Evolutionary conservation across 2,888 invertebrate genomes (phyloP).

Genomic region (Junonia oenone): DNA sequence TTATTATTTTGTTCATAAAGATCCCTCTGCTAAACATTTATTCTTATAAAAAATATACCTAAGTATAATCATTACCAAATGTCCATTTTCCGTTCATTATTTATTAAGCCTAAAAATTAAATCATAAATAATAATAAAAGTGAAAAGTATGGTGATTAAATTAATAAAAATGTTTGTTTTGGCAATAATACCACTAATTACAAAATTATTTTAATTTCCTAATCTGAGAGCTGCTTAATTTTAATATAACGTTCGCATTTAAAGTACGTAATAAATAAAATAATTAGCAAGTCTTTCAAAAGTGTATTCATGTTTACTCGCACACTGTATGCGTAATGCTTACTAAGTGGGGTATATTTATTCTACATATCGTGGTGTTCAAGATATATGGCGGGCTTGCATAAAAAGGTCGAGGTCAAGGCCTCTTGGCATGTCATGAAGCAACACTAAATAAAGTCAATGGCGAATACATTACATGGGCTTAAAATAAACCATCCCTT

Average conservation of each 20-base stretch:
- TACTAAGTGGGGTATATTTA: conserved; percentile 25
- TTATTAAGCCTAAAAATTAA: too few relatives aligned
- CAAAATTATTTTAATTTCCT: too few relatives aligned
- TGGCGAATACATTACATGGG: background rate
- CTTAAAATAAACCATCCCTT: too few relatives aligned
- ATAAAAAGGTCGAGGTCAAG: conserved; percentile 30
- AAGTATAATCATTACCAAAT: too few relatives aligned
- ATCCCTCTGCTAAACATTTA: too few relatives aligned
- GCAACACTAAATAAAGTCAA: background rate
- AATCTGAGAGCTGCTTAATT: background rate
- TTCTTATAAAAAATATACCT: too few relatives aligned
- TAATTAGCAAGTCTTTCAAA: conserved; percentile 6
- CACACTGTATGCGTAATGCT: conserved; percentile 19
- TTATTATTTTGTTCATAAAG: too few relatives aligned
- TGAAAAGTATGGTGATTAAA: too few relatives aligned
- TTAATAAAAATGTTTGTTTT: too few relatives aligned
- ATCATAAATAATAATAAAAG: too few relatives aligned
- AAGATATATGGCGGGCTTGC: conserved; percentile 35
- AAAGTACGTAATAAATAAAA: background rate
- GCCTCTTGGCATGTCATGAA: conserved; percentile 25
- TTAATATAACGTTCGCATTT: background rate
- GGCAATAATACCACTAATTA: too few relatives aligned
- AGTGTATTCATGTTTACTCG: conserved; percentile 14
- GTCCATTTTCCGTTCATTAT: too few relatives aligned
- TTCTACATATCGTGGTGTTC: conserved; percentile 33